Conservation (phyloP, 2,888 invertebrate species). For the Hesperia comma region DNA sequence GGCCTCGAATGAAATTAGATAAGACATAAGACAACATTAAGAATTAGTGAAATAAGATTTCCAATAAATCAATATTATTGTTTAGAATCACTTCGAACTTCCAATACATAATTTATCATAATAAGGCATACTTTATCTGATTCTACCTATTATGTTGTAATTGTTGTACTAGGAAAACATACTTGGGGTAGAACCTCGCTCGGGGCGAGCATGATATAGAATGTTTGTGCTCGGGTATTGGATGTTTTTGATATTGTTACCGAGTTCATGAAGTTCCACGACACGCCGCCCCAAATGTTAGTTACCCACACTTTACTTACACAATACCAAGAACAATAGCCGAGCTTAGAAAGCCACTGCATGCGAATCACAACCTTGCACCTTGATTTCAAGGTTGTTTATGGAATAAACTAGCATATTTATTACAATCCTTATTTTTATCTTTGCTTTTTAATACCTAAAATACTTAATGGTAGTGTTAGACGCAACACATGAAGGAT, state of each 20-base stretch:
- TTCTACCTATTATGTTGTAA: too few species aligned
- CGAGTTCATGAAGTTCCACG: not conserved
- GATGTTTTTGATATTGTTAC: slow-evolving; percentile 8
- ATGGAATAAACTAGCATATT: not conserved
- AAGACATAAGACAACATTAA: too few species aligned
- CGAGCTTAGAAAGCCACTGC: not conserved
- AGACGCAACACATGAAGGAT: too few species aligned
- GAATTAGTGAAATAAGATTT: too few species aligned
- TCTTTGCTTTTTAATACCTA: not conserved
- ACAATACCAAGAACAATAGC: slow-evolving; percentile 1
- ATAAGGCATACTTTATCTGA: too few species aligned
- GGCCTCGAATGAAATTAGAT: too few species aligned
- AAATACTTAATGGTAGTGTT: too few species aligned
- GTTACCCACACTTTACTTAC: not conserved
- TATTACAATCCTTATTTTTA: not conserved
- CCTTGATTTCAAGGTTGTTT: not conserved
- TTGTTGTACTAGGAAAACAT: not conserved
- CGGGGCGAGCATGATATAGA: not conserved
- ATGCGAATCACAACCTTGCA: not conserved
- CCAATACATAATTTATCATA: too few species aligned
- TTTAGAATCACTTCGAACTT: too few species aligned
- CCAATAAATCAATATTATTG: too few species aligned
- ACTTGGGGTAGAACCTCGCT: not conserved
- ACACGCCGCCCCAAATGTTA: not conserved
- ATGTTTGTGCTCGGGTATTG: slow-evolving; percentile 3